Evolutionary conservation across 2,888 invertebrate genomes (phyloP).

Genomic region (Heliconius sara): DNA sequence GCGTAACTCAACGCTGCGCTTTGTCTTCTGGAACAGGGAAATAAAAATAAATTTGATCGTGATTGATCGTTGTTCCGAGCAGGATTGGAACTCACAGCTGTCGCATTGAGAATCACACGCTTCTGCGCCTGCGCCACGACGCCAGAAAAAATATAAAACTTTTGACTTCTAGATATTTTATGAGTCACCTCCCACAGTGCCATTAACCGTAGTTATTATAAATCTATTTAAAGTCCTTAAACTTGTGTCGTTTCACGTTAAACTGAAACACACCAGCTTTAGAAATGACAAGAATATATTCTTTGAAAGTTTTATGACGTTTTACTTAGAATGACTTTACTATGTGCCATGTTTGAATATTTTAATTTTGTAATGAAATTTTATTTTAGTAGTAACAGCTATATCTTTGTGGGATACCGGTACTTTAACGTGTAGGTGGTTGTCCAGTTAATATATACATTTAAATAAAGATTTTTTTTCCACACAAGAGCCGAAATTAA

Average conservation of each 20-base stretch:
- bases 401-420: neutral
- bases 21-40: neutral
- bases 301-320: constrained; percentile 67
- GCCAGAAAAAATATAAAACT: constrained; percentile 38
- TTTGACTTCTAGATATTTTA: constrained; percentile 58
- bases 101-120: too few species aligned
- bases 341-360: neutral
- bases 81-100: too few species aligned
- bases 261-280: constrained; percentile 50
- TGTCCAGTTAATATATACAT: neutral
- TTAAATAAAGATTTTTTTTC: too few species aligned
- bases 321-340: constrained; percentile 52
- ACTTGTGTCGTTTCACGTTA: constrained; percentile 59
- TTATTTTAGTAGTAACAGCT: neutral
- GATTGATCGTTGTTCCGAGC: neutral
- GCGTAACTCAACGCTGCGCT: neutral
- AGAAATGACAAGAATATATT: constrained; percentile 61
- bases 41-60: neutral
- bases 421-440: neutral
- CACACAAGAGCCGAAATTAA: too few species aligned
- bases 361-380: neutral
- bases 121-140: too few species aligned
- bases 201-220: constrained; percentile 80
- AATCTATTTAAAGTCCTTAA: constrained; percentile 56
- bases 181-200: constrained; percentile 64